Percentiles rank a stretch among this genome's conserved stretches.
phyloP scores from a whole-genome alignment of 1,140 invertebrate species.

The Elysia chlorotica region DNA sequence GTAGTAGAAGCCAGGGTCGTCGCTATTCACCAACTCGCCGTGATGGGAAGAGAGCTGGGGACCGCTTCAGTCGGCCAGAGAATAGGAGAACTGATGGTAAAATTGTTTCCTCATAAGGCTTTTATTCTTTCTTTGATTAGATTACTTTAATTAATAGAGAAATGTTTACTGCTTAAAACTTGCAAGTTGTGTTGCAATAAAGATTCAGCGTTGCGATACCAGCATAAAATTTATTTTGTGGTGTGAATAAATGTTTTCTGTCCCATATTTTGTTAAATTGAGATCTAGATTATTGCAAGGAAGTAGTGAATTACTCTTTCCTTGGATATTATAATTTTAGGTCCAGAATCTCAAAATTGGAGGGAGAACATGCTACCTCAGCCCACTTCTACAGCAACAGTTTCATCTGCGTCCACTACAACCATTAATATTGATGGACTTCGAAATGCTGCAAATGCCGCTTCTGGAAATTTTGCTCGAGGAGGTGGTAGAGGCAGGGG shows the following conservation, averaged over 20 bases:
- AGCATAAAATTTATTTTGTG: no score
- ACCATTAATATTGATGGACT: no score
- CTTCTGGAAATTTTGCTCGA: background rate
- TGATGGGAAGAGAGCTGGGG: slow-evolving; percentile 26
- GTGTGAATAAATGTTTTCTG: no score
- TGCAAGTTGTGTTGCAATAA: no score
- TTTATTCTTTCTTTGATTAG: no score
- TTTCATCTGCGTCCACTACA: background rate
- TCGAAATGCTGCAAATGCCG: no score
- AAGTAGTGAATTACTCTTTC: background rate
- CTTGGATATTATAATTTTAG: background rate
- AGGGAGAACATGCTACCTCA: slow-evolving; percentile 4
- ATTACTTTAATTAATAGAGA: no score
- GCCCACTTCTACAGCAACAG: background rate
- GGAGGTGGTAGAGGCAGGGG: background rate
- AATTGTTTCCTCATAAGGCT: no score
- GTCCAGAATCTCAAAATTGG: slow-evolving; percentile 20
- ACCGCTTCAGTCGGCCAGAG: slow-evolving; percentile 28
- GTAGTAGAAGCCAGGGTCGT: slow-evolving; percentile 47
- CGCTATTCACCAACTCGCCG: slow-evolving; percentile 29
- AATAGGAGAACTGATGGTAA: slow-evolving; percentile 26
- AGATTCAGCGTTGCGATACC: no score
- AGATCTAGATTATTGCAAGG: background rate
- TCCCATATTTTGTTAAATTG: background rate
- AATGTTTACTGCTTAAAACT: no score